These are phyloP conservation scores for Bombus polaris DNA, from an alignment of 1,140 invertebrate genomes.

Conservation along the genomic window DNA sequence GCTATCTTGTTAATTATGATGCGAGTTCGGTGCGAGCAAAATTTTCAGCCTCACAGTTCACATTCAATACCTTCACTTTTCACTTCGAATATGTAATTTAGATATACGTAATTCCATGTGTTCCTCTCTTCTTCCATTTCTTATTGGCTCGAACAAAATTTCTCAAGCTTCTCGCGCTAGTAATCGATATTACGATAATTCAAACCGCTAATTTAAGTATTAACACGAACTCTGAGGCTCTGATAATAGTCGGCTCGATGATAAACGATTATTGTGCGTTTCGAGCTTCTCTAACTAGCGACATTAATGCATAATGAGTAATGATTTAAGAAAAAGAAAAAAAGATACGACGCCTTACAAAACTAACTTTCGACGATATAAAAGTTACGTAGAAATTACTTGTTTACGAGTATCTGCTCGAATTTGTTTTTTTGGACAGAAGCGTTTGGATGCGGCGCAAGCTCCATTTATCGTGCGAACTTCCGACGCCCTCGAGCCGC, in stretches of 20 bases:
- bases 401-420: neutral
- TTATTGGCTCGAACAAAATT: neutral
- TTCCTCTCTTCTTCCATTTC: neutral
- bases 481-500: neutral
- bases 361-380: constrained; percentile 16
- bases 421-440: neutral
- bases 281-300: neutral
- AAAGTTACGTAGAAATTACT: constrained; percentile 5
- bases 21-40: neutral
- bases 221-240: neutral
- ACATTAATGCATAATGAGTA: neutral
- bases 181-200: neutral
- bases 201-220: neutral
- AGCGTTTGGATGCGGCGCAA: neutral
- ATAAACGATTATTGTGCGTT: constrained; percentile 6
- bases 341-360: neutral
- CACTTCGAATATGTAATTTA: neutral
- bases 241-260: neutral
- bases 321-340: neutral
- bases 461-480: neutral
- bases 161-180: neutral
- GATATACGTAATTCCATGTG: neutral
- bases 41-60: neutral
- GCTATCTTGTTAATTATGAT: constrained; percentile 37
- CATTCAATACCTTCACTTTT: neutral